Conservation (phyloP, 2,888 invertebrate species). For the Lissonota sp. region DNA sequence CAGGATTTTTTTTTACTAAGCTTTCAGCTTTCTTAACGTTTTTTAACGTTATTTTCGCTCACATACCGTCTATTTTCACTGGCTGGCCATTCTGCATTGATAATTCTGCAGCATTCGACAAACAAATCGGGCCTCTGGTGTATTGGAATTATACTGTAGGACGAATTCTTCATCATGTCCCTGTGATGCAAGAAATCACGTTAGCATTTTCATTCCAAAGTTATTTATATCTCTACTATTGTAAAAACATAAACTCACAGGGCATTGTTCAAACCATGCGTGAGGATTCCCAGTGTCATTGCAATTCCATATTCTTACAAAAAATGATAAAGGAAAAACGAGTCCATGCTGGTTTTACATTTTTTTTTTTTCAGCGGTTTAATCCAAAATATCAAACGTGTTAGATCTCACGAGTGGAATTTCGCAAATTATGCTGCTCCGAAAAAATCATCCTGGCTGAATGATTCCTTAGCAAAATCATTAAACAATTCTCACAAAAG, state of each 20-base stretch:
- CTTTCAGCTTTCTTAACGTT: too few relatives aligned
- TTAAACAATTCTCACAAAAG: constrained; percentile 30
- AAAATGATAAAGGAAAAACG: not conserved
- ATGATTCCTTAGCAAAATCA: constrained; percentile 35
- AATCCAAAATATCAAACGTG: not conserved
- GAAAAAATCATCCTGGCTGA: constrained; percentile 45
- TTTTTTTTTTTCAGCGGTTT: not conserved
- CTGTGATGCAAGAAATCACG: constrained; percentile 66
- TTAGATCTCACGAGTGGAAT: constrained; percentile 24
- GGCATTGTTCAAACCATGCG: constrained; percentile 54
- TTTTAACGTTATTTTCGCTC: not conserved
- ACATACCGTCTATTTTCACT: constrained; percentile 90
- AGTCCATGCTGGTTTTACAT: constrained; percentile 5
- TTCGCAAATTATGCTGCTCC: constrained; percentile 15
- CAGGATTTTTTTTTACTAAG: too few relatives aligned
- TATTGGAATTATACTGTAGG: constrained; percentile 87
- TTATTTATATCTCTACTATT: not conserved
- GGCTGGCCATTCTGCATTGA: constrained; percentile 95
- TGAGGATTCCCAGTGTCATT: constrained; percentile 63
- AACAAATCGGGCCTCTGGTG: constrained; percentile 90
- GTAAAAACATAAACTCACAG: constrained; percentile 58
- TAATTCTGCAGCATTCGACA: constrained; percentile 89
- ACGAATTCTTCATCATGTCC: constrained; percentile 74
- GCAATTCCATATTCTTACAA: constrained; percentile 19
- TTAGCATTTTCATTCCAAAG: not conserved